Conservation (phyloP, 2,888 invertebrate genomes). For the Mythimna lalbum region DNA sequence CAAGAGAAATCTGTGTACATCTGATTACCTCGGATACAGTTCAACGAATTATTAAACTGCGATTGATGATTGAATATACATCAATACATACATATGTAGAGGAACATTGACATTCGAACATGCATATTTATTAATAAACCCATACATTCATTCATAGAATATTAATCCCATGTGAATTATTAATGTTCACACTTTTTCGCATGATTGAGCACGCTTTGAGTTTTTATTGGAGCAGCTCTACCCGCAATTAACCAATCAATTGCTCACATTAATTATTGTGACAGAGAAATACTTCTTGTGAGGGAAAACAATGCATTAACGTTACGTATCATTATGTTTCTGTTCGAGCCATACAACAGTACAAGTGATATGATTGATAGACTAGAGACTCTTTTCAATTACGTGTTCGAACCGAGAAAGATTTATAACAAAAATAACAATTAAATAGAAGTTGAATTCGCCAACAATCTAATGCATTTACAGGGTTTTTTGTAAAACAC, state of each 20-base stretch:
- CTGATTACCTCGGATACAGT: constrained; percentile 4
- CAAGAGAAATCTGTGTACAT: constrained; percentile 12
- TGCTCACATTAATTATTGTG: constrained; percentile 20
- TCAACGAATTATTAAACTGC: constrained; percentile 36
- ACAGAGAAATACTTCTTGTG: background rate
- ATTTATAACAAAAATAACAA: background rate
- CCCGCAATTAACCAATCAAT: constrained; percentile 26
- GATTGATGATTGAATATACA: constrained; percentile 36
- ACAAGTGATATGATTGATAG: background rate
- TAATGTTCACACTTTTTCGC: constrained; percentile 36
- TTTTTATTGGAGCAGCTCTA: constrained; percentile 37
- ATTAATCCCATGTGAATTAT: constrained; percentile 41
- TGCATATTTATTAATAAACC: constrained; percentile 19
- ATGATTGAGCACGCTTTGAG: constrained; percentile 17
- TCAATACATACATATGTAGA: constrained; percentile 31
- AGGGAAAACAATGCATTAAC: constrained; percentile 3
- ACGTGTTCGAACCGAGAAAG: background rate
- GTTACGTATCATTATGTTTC: background rate
- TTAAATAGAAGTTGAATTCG: no score
- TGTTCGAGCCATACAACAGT: background rate
- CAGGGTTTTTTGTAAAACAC: no score
- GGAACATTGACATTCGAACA: constrained; percentile 29
- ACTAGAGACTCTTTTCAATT: background rate
- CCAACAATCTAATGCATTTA: no score
- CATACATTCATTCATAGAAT: constrained; percentile 35